A percentile compares a stretch with the other conserved stretches of the same genome.
phyloP scores from a whole-genome alignment of 2,113 vertebrate genomes.

The Toxotes jaculatrix region DNA sequence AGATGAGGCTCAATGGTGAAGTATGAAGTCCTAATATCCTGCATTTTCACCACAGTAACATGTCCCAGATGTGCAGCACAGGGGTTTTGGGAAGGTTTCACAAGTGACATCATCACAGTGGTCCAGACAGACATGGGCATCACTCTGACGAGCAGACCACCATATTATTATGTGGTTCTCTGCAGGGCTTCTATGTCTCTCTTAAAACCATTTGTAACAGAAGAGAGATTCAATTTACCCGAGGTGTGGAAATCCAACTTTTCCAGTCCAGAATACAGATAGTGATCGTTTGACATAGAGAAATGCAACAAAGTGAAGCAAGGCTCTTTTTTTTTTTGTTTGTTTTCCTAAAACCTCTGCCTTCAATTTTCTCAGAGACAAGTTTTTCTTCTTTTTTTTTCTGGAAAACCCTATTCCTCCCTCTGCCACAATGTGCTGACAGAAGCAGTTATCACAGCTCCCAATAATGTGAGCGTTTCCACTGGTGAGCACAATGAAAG shows the following conservation, averaged over 20 bases:
- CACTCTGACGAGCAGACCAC: constrained; percentile 58
- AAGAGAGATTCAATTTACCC: constrained; percentile 71
- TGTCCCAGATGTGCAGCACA: constrained; percentile 74
- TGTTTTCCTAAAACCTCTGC: constrained; percentile 38
- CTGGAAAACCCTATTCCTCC: constrained; percentile 36
- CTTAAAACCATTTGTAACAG: constrained; percentile 67
- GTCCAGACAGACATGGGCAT: constrained; percentile 72
- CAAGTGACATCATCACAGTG: constrained; percentile 70
- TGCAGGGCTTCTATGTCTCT: constrained; percentile 63
- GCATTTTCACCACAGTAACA: constrained; percentile 59
- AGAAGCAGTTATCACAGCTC: constrained; percentile 72
- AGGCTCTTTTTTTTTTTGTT: constrained; percentile 8
- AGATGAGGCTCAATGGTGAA: constrained; percentile 5
- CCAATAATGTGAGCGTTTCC: constrained; percentile 71
- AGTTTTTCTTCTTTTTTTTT: constrained; percentile 31
- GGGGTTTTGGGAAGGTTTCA: constrained; percentile 49
- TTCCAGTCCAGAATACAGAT: constrained; percentile 57
- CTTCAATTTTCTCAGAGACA: constrained; percentile 60
- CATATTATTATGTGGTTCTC: constrained; percentile 78
- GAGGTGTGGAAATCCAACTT: constrained; percentile 76
- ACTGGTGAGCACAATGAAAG: constrained; percentile 69
- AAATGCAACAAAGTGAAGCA: constrained; percentile 50
- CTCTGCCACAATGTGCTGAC: constrained; percentile 74
- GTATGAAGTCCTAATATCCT: constrained; percentile 63
- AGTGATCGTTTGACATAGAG: constrained; percentile 48